These are phyloP conservation scores for Drosophila melanica DNA, from an alignment of 1,140 invertebrate genomes.

Conservation along the genomic window DNA sequence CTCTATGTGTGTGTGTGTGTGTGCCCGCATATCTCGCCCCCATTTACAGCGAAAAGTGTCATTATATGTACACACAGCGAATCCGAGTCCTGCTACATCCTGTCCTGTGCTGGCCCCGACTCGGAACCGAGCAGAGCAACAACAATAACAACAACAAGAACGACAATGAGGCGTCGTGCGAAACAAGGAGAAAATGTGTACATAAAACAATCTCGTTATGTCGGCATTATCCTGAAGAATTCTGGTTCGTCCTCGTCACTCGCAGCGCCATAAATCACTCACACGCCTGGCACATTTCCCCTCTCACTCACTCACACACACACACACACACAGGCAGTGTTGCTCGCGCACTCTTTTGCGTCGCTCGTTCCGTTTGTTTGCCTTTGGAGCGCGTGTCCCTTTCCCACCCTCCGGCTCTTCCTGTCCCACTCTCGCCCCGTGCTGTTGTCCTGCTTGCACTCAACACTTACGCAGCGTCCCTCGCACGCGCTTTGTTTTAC, in stretches of 20 bases:
- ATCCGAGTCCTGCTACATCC: constrained; percentile 13
- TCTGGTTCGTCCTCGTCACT: constrained; percentile 83
- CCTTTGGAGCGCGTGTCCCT: constrained; percentile 46
- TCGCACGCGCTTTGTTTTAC: constrained; percentile 64
- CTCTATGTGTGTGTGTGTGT: constrained; percentile 13
- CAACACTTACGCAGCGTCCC: constrained; percentile 40
- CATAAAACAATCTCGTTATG: constrained; percentile 84
- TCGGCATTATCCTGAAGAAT: constrained; percentile 83
- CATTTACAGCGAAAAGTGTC: constrained; percentile 72
- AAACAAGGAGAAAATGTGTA: constrained; percentile 76
- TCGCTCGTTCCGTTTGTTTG: constrained; percentile 37
- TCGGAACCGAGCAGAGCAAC: constrained; percentile 19
- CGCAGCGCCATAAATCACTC: constrained; percentile 82
- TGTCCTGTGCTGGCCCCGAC: constrained; percentile 15
- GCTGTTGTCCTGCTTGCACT: constrained; percentile 61
- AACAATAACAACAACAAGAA: constrained; percentile 36
- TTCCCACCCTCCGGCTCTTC: constrained; percentile 7
- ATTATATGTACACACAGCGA: constrained; percentile 63
- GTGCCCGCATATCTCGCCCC: constrained; percentile 59
- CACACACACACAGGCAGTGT: not conserved
- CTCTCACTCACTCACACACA: constrained; percentile 31
- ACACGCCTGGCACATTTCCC: constrained; percentile 76
- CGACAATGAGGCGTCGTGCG: constrained; percentile 24
- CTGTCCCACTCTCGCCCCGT: not conserved
- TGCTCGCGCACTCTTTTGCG: constrained; percentile 13